Base-by-base conservation (phyloP, 2,888 invertebrate genomes). In the Eupithecia tripunctaria region DNA sequence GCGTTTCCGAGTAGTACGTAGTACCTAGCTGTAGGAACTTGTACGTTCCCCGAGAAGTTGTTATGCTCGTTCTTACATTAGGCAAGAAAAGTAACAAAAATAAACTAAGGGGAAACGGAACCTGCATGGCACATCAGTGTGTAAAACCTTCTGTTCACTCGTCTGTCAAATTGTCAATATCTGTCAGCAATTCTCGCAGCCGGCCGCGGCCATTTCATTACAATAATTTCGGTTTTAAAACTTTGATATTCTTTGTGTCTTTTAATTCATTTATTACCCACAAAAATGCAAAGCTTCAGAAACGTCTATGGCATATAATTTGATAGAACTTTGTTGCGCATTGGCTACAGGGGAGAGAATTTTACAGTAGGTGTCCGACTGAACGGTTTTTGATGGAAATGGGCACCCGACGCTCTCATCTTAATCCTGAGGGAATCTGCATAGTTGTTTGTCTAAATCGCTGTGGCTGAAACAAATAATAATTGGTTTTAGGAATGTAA, bases 401-500 rank as follows among this genome's bases (percentile, higher is more conserved):
- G 47, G 47, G n/a, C 5, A 47, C 6, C 43, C 12, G 2, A 43
- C 21, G 10, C 7, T 15, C 43, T 51, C 25, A 25, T 25, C 25
- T 10, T 56, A 14, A 8, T 14, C 25, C 51, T 21, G 10, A 21
- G 21, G 51, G 51, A 21, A 51, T 21, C 51, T 51, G 4, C 3
- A 56, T 3, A 21, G 10, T 21, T 25, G 12, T 25, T 25, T 21
- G 51, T 21, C 0, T 18, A 21, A 25, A 25, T 25, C 14, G 56
- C 56, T 25, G 56, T 25, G 5, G 21, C 1, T 51, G 12, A 8
- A 51, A 7, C 21, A 8, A 51, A 25, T 10, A 10, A 21, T 51
- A 51, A 10, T 51, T 21, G 8, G 8, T 67, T 70, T n/a, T 29
- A 74, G 74, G 47, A 27, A 71, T 62, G 60, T 70, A 27, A 91